phyloP scores from a whole-genome alignment of 2,113 vertebrate genomes.

The Oreocharis arfaki region DNA sequence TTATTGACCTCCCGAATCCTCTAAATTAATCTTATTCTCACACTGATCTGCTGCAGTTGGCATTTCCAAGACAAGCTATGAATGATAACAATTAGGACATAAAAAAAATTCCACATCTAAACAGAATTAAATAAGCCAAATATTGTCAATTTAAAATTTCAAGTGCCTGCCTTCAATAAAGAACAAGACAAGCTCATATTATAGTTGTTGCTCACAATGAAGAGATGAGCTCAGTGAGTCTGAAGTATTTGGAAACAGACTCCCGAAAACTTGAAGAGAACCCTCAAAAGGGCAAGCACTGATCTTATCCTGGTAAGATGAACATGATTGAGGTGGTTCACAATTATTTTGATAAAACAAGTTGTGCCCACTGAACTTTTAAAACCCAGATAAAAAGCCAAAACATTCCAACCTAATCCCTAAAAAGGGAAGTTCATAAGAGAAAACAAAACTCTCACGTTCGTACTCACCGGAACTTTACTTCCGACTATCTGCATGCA shows the following conservation, averaged over 20 bases:
- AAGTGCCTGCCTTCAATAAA: not conserved
- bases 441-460: constrained; percentile 52
- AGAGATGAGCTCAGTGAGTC: not conserved
- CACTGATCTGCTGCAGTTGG: not conserved
- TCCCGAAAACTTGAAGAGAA: not conserved
- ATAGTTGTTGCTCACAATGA: not conserved
- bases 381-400: not conserved
- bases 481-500: constrained; percentile 99
- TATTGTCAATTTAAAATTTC: not conserved
- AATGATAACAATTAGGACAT: not conserved
- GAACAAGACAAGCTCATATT: not conserved
- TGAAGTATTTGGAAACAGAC: not conserved
- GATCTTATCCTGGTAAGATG: not conserved
- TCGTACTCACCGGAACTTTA: constrained; percentile 96
- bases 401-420: not conserved
- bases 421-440: not conserved
- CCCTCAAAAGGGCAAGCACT: not conserved
- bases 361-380: not conserved
- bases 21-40: not conserved
- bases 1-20: not conserved
- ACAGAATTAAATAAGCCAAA: not conserved
- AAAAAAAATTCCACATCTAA: not conserved
- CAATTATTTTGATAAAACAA: not conserved
- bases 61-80: not conserved
- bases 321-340: not conserved